Evolutionary conservation across 2,797 vertebrate species (phyloP), one percentile per base, ranked within the genome.

Genomic region (Emys orbicularis): DNA sequence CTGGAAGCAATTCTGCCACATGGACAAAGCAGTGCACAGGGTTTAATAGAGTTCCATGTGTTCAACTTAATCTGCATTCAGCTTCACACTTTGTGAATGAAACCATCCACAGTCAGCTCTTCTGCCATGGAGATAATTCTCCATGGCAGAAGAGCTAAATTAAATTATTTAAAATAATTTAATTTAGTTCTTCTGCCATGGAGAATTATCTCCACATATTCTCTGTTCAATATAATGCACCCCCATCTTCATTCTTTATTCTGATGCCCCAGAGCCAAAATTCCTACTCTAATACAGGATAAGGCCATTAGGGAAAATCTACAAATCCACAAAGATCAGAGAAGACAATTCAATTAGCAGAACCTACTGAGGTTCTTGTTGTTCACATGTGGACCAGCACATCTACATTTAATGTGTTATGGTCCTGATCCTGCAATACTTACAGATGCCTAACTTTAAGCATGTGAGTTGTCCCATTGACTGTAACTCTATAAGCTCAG

Each of bases 221-320:
- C 37, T 79, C 84, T 56, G 8, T 50, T 12, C 19, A 87, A 18
- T 57, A 44, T 41, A 89, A 49, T 31, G 11, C 2, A 8, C 2
- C 8, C 34, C 2, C 6, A 68, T 23, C 41, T 82, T 80, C 50
- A 56, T 23, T 47, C 4, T 90, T 93, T 12, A 82, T 47, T 47
- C 23, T 13, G 6, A 49, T 2, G 3, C 18, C 12, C 44, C 88
- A 68, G 84, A 47, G 1, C 0, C 0, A 13, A 6, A 4, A n/a
- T 47, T 81, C 5, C 34, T 44, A 37, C 9, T 68, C 18, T 37
- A 37, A 37, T 5, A 27, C 65, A 61, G 12, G n/a, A 59, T 57
- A 56, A 76, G 37, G 16, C 27, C 84, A 61, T 4, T 50, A 57
- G 57, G 2, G 37, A 83, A 92, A 90, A 94, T 11, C 31, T 10